Evolutionary conservation across 2,113 vertebrate species (phyloP), one percentile per base, ranked within the genome.

Genomic region (Lophochroa leadbeateri): DNA sequence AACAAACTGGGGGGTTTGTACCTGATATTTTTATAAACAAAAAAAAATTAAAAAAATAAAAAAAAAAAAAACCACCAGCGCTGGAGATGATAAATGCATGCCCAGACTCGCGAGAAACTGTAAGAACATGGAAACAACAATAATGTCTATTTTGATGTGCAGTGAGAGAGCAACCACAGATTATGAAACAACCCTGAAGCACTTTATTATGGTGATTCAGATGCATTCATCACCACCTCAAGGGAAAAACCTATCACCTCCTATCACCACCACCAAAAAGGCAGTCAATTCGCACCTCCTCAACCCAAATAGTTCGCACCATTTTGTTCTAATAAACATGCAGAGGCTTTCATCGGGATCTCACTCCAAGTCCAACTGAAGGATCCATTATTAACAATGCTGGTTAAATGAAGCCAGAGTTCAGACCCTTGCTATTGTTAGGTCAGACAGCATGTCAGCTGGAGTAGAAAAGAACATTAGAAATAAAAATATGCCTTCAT

Each of bases 181-280:
- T 18, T 77, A 76, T 57, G 76, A 88, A 96, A 93, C 64, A 80
- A 39, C 43, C 71, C 85, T 29, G 58, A 41, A 82, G 74, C 68
- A 35, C 71, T 90, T 86, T 35, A 60, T 39, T 72, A 72, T 39
- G 72, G 79, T 92, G 88, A 96, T 82, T 93, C 82, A 92, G 82
- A 86, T 7, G 14, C 60, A 55, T 67, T 92, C 78, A 86, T 92
- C 78, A 86, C 28, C 23, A 57, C 29, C 92, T 86, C 68, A 80
- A 28, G 46, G 43, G 67, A 93, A 86, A 90, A 93, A 35, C 55
- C 55, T n/a, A 23, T 57, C 19, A 14, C 21, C 77, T 91, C 41
- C 70, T 55, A 50, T 17, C 61, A 61, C 15, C 31, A 60, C 15
- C 44, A 89, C 52, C 80, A 60, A 53, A 76, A 82, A 81, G 46